A percentile compares a stretch with the other conserved stretches of the same genome.
Evolutionary conservation across 2,888 invertebrate genomes (phyloP).

Genomic region (Brachyopa scutellaris): DNA sequence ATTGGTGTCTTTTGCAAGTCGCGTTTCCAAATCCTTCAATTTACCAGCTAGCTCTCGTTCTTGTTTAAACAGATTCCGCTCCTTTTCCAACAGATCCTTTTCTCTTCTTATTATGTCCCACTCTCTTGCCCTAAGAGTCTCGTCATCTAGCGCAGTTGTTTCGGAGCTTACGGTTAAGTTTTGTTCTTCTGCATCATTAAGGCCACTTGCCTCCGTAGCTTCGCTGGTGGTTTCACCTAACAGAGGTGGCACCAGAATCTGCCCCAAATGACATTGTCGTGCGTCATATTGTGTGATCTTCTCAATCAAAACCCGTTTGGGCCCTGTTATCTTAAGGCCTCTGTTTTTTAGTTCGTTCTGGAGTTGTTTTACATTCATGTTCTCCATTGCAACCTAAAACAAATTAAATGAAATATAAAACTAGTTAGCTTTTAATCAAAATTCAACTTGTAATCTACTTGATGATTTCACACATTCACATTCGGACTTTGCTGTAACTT

Average conservation of each 20-base stretch:
- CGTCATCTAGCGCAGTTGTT: neutral
- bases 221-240: neutral
- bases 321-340: neutral
- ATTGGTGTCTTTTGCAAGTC: neutral
- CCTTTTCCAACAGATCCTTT: neutral
- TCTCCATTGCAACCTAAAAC: conserved; percentile 4
- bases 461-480: no score
- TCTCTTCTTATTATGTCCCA: neutral
- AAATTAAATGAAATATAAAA: no score
- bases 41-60: neutral
- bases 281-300: neutral
- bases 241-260: neutral
- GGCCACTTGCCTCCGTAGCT: neutral
- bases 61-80: neutral
- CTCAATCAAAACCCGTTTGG: neutral
- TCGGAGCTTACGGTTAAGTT: neutral
- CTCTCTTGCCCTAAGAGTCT: neutral
- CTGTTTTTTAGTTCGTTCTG: neutral
- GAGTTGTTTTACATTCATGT: neutral
- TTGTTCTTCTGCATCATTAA: neutral
- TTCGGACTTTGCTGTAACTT: no score
- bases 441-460: no score
- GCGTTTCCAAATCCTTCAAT: neutral
- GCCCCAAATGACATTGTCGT: fast-evolving
- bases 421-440: no score